Evolutionary conservation across 2,113 vertebrate species (phyloP), one percentile per base, ranked within the genome.

Genomic region (Pipa parva): DNA sequence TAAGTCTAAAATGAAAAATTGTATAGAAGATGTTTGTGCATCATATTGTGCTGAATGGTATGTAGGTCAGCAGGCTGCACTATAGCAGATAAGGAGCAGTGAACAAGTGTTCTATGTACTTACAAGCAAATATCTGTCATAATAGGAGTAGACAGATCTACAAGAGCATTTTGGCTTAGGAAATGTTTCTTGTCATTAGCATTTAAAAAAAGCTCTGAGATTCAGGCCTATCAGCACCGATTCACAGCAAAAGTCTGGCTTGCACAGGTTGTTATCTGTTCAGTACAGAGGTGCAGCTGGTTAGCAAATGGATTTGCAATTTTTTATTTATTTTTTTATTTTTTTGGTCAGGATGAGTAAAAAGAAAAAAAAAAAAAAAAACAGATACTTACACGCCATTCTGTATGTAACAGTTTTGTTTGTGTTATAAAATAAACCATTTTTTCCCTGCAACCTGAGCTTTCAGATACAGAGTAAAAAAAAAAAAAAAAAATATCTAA

Each of bases 71-170:
- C 92, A 89, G 97, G 95, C 95, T 99, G 97, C 94, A 93, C 88
- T 88, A 86, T 88, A 78, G 73, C 89, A 97, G 97, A 99, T 99
- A 99, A 99, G 95, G 94, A 90, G 83, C 89, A 66, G 88, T 85
- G 92, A 96, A 97, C 94, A 99, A 99, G 97, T 97, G 95, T 90
- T 95, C 91, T 96, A 90, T 97, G 95, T 95, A 96, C 94, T 98
- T 99, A 98, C 95, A 98, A 99, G 95, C 91, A 97, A 97, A 99
- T 99, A 99, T 97, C 95, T 96, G 97, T 99, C 95, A 97, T 96
- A 97, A 97, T 95, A 95, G 93, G 92, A 95, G 93, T 92, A 97
- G 94, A 98, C 95, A 97, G 95, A 99, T 99, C 97, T 99, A 97
- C 95, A 97, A 95, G 93, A 97, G 93, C 88, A 80, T 91, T 97